phyloP scores from a whole-genome alignment of 2,113 vertebrate genomes.

The Neopipo cinnamomea region DNA sequence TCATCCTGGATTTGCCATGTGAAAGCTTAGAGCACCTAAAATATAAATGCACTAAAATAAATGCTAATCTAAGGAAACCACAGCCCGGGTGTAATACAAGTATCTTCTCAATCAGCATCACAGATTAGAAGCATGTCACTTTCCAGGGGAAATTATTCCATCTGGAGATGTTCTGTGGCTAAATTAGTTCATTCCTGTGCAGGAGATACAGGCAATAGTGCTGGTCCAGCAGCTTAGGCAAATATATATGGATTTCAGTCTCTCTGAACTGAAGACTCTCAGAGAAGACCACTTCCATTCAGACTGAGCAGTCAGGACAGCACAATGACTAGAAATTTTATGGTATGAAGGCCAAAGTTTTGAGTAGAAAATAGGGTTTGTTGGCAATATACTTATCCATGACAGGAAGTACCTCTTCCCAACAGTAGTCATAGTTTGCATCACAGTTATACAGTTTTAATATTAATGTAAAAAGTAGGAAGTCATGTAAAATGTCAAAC shows the following conservation, averaged over 20 bases:
- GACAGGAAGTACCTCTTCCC: not conserved
- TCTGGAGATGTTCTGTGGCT: not conserved
- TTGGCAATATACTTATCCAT: not conserved
- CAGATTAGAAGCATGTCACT: not conserved
- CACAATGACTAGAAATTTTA: not conserved
- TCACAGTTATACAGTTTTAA: not conserved
- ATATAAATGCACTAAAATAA: not conserved
- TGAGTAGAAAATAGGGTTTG: not conserved
- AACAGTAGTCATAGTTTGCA: not conserved
- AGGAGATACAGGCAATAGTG: not conserved
- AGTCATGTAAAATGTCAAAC: not conserved
- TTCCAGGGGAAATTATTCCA: not conserved
- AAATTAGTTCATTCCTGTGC: not conserved
- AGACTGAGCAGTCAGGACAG: not conserved
- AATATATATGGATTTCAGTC: not conserved
- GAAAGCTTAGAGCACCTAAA: not conserved
- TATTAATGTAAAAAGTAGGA: not conserved
- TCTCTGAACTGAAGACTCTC: not conserved
- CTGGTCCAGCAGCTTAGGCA: not conserved
- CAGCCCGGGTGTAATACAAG: not conserved
- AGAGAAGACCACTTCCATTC: not conserved
- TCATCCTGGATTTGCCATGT: not conserved
- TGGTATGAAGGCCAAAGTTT: not conserved
- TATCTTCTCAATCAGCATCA: not conserved
- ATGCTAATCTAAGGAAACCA: not conserved